phyloP scores from a whole-genome alignment of 2,113 vertebrate species.

The Numida meleagris region DNA sequence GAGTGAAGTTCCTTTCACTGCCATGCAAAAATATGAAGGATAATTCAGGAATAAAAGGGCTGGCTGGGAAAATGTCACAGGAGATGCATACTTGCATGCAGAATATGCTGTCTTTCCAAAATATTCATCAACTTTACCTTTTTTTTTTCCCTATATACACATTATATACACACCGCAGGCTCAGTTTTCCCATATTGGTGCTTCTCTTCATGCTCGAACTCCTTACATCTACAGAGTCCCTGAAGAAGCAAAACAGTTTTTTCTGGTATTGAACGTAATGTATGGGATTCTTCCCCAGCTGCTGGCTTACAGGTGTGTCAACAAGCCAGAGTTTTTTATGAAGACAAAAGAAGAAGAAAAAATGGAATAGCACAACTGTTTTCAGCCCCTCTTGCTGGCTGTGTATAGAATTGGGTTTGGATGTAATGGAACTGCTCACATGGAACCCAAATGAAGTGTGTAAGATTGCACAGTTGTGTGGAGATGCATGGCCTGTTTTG shows the following conservation, averaged over 20 bases:
- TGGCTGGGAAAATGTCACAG: constrained; percentile 10
- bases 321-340: constrained; percentile 87
- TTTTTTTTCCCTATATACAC: not conserved
- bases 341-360: constrained; percentile 77
- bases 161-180: constrained; percentile 80
- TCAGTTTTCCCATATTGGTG: constrained; percentile 92
- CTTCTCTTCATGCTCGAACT: constrained; percentile 94
- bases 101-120: not conserved
- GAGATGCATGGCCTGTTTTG: not conserved
- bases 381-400: not conserved
- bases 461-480: constrained; percentile 15
- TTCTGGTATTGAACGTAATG: constrained; percentile 86
- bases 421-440: not conserved
- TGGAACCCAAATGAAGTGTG: not conserved
- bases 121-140: not conserved
- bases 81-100: constrained; percentile 13
- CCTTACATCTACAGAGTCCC: constrained; percentile 93
- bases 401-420: not conserved
- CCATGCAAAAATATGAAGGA: not conserved
- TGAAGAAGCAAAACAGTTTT: constrained; percentile 81
- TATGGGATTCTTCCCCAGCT: constrained; percentile 90
- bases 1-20: not conserved
- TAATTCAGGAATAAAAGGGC: constrained; percentile 28
- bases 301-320: constrained; percentile 89
- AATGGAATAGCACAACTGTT: constrained; percentile 61